A percentile compares a stretch with the other conserved stretches of the same genome.
These are phyloP conservation scores for Hylomyscus alleni DNA, from an alignment of 2,797 vertebrate genomes.

Conservation along the genomic window DNA sequence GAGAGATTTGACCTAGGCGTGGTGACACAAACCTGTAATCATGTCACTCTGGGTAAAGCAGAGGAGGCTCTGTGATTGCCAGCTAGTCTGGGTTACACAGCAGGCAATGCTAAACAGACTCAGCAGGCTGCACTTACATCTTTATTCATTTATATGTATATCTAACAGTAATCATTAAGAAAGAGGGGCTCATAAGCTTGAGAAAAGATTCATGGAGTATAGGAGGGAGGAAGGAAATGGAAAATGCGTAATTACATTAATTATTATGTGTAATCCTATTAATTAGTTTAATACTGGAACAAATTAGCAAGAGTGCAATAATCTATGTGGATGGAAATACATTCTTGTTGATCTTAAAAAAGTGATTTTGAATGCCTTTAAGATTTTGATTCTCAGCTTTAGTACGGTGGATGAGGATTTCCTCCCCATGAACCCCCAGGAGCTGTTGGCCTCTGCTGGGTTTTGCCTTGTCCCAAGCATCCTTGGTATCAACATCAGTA, in stretches of 20 bases:
- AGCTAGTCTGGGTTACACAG: no score
- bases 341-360: neutral
- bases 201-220: neutral
- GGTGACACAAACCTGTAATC: no score
- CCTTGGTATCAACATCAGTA: constrained; percentile 85
- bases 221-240: neutral
- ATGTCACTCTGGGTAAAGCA: no score
- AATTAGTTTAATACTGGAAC: neutral
- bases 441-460: constrained; percentile 79
- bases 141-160: neutral
- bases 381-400: neutral
- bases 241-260: neutral
- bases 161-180: neutral
- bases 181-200: neutral
- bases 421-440: constrained; percentile 81
- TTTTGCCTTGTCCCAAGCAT: constrained; percentile 82
- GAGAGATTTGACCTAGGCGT: neutral
- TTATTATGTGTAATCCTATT: neutral
- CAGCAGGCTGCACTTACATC: no score
- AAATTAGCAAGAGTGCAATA: neutral
- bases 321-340: neutral
- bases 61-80: no score
- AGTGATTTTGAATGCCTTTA: neutral
- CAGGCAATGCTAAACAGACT: no score
- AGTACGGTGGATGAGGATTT: constrained; percentile 81